phyloP scores from a whole-genome alignment of 2,888 invertebrate species.

The Ryuthela nishihirai region DNA sequence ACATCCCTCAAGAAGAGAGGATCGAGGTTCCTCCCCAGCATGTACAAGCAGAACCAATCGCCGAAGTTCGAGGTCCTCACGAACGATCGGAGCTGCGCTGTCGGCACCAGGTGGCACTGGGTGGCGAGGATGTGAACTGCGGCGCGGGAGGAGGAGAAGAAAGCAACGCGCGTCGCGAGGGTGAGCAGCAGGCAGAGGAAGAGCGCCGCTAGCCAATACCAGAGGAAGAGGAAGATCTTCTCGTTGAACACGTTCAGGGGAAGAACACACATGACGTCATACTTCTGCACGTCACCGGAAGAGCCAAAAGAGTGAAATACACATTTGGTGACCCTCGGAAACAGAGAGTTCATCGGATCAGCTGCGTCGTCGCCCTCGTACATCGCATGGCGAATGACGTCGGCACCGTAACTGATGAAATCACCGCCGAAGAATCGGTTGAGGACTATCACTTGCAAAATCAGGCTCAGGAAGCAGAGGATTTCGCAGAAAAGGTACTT shows the following conservation, averaged over 20 bases:
- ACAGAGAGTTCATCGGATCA: constrained; percentile 37
- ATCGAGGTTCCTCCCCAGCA: background rate
- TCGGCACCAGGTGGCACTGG: background rate
- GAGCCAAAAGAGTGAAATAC: constrained; percentile 35
- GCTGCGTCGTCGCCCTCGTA: background rate
- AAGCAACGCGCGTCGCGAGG: constrained; percentile 51
- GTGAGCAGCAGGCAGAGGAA: constrained; percentile 52
- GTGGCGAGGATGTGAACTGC: background rate
- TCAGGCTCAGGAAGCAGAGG: constrained; percentile 44
- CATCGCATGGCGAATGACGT: constrained; percentile 66
- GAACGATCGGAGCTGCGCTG: background rate
- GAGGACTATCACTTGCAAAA: constrained; percentile 49
- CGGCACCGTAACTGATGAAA: constrained; percentile 18
- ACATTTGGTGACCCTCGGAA: constrained; percentile 41
- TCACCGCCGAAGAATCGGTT: constrained; percentile 32
- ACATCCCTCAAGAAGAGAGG: background rate
- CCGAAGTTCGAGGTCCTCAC: background rate
- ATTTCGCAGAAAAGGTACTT: constrained; percentile 5
- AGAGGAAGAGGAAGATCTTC: constrained; percentile 40
- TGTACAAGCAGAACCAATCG: background rate
- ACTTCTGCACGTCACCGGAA: constrained; percentile 35
- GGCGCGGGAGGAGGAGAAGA: background rate
- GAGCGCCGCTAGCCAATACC: constrained; percentile 39
- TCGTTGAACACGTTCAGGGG: constrained; percentile 42
- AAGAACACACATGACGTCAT: constrained; percentile 40